Evolutionary conservation across 2,797 vertebrate species (phyloP).

Genomic region (Galaxias olidus): DNA sequence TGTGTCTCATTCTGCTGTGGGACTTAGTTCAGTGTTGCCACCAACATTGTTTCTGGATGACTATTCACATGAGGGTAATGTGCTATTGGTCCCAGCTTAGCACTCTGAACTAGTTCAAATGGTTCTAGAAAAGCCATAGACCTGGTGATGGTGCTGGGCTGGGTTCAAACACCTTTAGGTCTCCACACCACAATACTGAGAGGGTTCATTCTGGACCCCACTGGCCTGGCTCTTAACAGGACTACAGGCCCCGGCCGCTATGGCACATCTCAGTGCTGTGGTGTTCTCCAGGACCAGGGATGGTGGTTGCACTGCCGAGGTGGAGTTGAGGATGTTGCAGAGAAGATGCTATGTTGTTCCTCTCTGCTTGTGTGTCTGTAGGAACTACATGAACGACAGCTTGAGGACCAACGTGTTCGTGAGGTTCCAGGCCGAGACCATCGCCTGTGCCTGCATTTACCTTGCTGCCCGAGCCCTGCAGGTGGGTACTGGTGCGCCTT

Average conservation of each 20-base stretch:
- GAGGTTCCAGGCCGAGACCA: constrained; percentile 96
- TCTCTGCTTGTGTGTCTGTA: constrained; percentile 60
- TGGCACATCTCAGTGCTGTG: background rate
- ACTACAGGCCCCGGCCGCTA: no score
- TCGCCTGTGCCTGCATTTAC: constrained; percentile 98
- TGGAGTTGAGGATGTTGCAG: constrained; percentile 39
- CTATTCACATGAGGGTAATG: no score
- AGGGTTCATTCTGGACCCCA: no score
- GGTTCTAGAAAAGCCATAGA: no score
- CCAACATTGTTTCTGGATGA: constrained; percentile 3
- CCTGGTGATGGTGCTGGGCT: no score
- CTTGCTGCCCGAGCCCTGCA: constrained; percentile 95
- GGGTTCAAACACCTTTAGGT: no score
- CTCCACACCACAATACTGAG: no score
- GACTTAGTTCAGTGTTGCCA: constrained; percentile 4
- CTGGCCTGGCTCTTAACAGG: no score
- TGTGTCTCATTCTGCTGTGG: constrained; percentile 34
- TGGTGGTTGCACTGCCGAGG: background rate
- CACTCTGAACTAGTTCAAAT: no score
- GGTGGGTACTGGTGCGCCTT: constrained; percentile 62
- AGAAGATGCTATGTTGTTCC: constrained; percentile 69
- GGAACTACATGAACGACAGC: constrained; percentile 99
- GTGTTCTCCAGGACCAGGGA: background rate
- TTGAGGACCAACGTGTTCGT: constrained; percentile 98
- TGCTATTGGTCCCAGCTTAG: no score